Evolutionary conservation across 2,888 invertebrate species (phyloP).

Genomic region (Portevinia maculata): DNA sequence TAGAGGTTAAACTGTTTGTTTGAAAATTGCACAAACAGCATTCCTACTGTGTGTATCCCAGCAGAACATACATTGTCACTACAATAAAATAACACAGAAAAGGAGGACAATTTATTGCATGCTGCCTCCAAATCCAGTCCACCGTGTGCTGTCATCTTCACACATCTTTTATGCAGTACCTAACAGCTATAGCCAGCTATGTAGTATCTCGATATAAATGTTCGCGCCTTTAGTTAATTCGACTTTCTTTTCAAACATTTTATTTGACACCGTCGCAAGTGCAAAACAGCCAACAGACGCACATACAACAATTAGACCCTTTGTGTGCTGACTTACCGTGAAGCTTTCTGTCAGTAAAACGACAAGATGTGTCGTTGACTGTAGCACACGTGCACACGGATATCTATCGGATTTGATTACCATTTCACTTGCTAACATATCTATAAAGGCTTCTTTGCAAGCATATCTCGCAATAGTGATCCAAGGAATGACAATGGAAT

Average conservation of each 20-base stretch:
- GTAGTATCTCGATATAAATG: constrained; percentile 37
- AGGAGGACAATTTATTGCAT: constrained; percentile 64
- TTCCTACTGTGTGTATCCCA: background rate
- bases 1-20: constrained; percentile 76
- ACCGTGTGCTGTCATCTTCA: constrained; percentile 50
- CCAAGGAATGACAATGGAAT: background rate
- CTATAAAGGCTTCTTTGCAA: constrained; percentile 61
- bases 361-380: constrained; percentile 50
- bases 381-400: constrained; percentile 20
- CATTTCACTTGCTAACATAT: constrained; percentile 69
- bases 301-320: constrained; percentile 40
- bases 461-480: constrained; percentile 48
- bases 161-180: constrained; percentile 33
- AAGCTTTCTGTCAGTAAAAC: constrained; percentile 43
- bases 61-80: constrained; percentile 38
- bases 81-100: constrained; percentile 45
- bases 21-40: constrained; percentile 66
- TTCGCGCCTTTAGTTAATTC: constrained; percentile 46
- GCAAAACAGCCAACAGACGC: constrained; percentile 6
- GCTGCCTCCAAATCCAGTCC: constrained; percentile 21
- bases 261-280: constrained; percentile 40
- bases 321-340: constrained; percentile 10
- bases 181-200: background rate
- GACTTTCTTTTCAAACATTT: constrained; percentile 5
- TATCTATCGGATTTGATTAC: constrained; percentile 38